Evolutionary conservation across 2,797 vertebrate genomes (phyloP), one percentile per base, ranked within the genome.

Genomic region (Brachyrhaphis roseni): DNA sequence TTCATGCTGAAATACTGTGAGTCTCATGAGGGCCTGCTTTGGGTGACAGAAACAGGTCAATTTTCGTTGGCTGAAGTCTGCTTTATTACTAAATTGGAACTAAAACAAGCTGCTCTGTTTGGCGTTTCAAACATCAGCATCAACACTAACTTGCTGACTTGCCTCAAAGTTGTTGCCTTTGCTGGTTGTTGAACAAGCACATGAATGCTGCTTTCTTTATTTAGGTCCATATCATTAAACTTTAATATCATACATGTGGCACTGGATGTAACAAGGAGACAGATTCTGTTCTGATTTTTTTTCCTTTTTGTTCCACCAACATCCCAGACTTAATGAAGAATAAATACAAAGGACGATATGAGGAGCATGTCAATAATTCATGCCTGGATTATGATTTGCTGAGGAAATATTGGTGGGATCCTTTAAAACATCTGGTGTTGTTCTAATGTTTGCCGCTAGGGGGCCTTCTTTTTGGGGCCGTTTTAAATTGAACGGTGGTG

Each of bases 141-240:
- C 70, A 84, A 75, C 77, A 78, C 78, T 41, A 70, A 79, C 55
- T 77, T 55, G 46, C 57, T 72, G 20, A 82, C 78, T 71, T 2
- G 75, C 77, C 74, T 70, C 78, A 7, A 80, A 83, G 84, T 79
- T 72, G 74, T 71, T 79, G 77, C 64, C 79, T 82, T 72, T 39
- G 16, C 66, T 66, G 75, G 75, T 79, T 79, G 55, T 84, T 46
- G 64, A 43, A 79, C 72, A 79, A 73, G 82, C 82, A 84, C 75
- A 76, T 78, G 57, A 80, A 88, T n/a, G n/a, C n/a, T 80, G 78
- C 82, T 85, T 88, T 88, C 86, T 89, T 92, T 93, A 90, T 92
- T 90, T 92, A 92, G 87, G 53, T 77, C 47, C 73, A 57, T n/a
- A 86, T 93, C 88, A 90, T 94, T 62, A 93, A 93, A 89, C 31